phyloP scores from a whole-genome alignment of 2,888 invertebrate species.

The Caenorhabditis japonica region DNA sequence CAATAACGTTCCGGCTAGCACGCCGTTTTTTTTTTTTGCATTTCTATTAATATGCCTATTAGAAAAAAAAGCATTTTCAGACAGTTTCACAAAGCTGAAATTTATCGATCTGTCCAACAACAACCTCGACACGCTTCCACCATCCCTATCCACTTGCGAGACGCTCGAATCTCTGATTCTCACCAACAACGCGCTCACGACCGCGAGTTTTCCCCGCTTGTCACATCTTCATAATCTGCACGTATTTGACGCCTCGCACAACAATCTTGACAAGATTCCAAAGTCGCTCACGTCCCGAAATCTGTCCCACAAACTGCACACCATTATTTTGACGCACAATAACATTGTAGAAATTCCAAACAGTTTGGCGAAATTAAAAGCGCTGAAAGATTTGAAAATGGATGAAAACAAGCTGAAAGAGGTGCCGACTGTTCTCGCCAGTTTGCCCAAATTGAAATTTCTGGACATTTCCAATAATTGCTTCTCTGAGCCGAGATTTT shows the following conservation, averaged over 20 bases:
- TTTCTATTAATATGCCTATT: no score
- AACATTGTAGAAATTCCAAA: slow-evolving; percentile 40
- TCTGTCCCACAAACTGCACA: slow-evolving; percentile 51
- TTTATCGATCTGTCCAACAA: slow-evolving; percentile 63
- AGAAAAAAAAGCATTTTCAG: no score
- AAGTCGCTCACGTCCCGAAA: slow-evolving; percentile 26
- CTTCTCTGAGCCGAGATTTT: slow-evolving; percentile 60
- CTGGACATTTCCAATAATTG: slow-evolving; percentile 57
- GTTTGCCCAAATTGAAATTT: slow-evolving; percentile 33
- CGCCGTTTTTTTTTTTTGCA: no score
- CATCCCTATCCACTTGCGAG: slow-evolving; percentile 40
- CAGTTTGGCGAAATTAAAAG: slow-evolving; percentile 30
- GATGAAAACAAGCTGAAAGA: slow-evolving; percentile 44
- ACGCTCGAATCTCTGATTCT: slow-evolving; percentile 63
- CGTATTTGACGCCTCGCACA: slow-evolving; percentile 61
- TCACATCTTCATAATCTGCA: slow-evolving; percentile 55
- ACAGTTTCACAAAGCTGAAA: slow-evolving; percentile 49
- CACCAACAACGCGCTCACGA: slow-evolving; percentile 52
- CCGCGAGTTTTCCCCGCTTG: slow-evolving; percentile 45
- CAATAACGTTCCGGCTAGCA: no score
- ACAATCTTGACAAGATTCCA: slow-evolving; percentile 46
- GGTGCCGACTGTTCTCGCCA: slow-evolving; percentile 21
- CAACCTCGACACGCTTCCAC: slow-evolving; percentile 51
- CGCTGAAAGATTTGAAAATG: slow-evolving; percentile 54
- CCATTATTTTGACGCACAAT: slow-evolving; percentile 55